Conservation (phyloP, 2,797 vertebrate genomes). For the Pachyuromys duprasi region DNA sequence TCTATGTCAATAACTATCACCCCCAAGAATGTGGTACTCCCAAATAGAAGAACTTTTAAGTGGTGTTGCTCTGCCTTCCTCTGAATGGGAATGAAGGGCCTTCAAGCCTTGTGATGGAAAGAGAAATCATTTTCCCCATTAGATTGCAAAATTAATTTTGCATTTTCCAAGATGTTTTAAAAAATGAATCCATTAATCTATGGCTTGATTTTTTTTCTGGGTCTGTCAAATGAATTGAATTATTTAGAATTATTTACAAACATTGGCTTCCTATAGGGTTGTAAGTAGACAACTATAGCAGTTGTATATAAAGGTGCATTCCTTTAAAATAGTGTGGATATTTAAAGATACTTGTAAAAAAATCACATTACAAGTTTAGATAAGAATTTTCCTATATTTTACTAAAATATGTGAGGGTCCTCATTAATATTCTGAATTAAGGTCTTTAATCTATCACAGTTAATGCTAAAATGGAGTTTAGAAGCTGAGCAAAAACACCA, state of each 20-base stretch:
- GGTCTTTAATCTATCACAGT: not conserved
- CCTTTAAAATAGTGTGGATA: not conserved
- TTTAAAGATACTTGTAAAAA: not conserved
- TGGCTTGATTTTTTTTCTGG: not conserved
- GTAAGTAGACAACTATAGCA: not conserved
- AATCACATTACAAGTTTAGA: not conserved
- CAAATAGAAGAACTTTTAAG: slow-evolving; percentile 14
- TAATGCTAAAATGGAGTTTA: not conserved
- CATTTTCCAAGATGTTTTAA: not conserved
- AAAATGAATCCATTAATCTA: not conserved
- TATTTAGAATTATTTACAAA: not conserved
- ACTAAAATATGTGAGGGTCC: not conserved
- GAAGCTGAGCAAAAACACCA: not conserved
- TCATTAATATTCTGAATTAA: not conserved
- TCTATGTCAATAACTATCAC: slow-evolving; percentile 46
- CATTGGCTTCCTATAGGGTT: not conserved
- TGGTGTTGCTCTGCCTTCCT: not conserved
- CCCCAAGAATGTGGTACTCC: not conserved
- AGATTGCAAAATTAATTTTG: not conserved
- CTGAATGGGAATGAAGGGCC: not conserved
- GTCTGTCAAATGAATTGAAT: not conserved
- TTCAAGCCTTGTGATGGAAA: not conserved
- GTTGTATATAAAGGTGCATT: not conserved
- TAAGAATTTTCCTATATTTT: not conserved
- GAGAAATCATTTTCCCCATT: not conserved